These are phyloP conservation scores for Athene cunicularia DNA, from an alignment of 2,113 vertebrate genomes.

Conservation along the genomic window DNA sequence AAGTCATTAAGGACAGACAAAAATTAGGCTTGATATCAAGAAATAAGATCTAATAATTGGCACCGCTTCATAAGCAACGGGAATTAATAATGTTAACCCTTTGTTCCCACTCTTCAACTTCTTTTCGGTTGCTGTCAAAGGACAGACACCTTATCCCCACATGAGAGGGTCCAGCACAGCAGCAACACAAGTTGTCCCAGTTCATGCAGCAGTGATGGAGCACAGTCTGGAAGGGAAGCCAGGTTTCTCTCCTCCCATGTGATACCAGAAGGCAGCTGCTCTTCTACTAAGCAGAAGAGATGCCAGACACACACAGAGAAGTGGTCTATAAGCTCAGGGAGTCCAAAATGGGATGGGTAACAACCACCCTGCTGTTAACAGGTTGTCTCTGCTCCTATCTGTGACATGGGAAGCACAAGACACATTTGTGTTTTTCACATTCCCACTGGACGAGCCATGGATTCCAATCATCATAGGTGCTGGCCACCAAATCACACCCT, in stretches of 20 bases:
- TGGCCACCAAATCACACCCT: not conserved
- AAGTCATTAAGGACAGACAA: constrained; percentile 37
- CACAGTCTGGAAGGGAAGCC: not conserved
- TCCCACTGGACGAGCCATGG: no score
- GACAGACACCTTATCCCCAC: not conserved
- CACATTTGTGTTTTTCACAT: not conserved
- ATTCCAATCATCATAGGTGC: not conserved
- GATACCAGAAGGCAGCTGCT: not conserved
- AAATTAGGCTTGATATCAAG: constrained; percentile 40
- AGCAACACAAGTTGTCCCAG: not conserved
- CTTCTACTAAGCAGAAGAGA: not conserved
- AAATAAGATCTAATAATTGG: constrained; percentile 47
- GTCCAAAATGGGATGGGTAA: not conserved
- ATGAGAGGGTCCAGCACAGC: not conserved
- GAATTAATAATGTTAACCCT: constrained; percentile 18
- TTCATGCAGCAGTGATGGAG: not conserved
- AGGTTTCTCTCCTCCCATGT: not conserved
- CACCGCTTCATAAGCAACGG: not conserved
- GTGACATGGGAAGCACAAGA: rapidly evolving
- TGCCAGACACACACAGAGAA: not conserved
- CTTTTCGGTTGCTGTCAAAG: not conserved
- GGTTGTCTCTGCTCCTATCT: not conserved
- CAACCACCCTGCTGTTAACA: not conserved
- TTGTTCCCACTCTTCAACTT: not conserved
- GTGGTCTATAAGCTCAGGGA: not conserved